A percentile compares a stretch with the other conserved stretches of the same genome.
Conservation (phyloP, 2,113 vertebrate species). For the Boleophthalmus pectinirostris region DNA sequence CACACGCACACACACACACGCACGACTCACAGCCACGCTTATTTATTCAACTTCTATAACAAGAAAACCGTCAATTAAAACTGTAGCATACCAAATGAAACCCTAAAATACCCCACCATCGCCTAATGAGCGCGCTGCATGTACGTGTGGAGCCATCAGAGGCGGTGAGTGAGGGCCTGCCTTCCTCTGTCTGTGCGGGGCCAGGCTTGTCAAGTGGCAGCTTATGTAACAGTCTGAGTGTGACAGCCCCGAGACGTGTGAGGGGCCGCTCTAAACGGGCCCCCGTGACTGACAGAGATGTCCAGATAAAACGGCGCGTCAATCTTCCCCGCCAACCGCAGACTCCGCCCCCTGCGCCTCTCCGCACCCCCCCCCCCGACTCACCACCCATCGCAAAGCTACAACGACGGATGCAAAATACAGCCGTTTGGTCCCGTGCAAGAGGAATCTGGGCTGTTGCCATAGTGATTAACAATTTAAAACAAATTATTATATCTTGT, state of each 20-base stretch:
- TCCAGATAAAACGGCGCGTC: slow-evolving; percentile 65
- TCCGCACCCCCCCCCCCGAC: background rate
- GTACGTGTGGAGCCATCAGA: background rate
- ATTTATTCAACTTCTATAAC: no score
- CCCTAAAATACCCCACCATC: background rate
- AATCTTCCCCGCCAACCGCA: slow-evolving; percentile 43
- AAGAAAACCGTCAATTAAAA: no score
- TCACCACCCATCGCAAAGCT: background rate
- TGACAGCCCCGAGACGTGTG: slow-evolving; percentile 56
- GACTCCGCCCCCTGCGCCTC: slow-evolving; percentile 23
- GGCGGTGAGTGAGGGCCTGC: background rate
- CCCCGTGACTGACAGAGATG: slow-evolving; percentile 61
- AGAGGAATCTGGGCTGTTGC: no score
- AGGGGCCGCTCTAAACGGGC: slow-evolving; percentile 47
- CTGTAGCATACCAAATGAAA: background rate
- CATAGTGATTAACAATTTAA: no score
- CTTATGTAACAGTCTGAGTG: slow-evolving; percentile 60
- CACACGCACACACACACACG: no score
- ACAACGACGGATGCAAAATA: background rate
- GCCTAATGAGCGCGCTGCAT: background rate
- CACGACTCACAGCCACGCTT: no score
- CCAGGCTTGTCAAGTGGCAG: slow-evolving; percentile 47
- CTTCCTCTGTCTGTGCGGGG: slow-evolving; percentile 17
- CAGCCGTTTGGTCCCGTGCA: no score
- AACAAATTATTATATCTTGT: no score